Conservation (phyloP, 1,140 invertebrate species). For the Chelonus insularis region DNA sequence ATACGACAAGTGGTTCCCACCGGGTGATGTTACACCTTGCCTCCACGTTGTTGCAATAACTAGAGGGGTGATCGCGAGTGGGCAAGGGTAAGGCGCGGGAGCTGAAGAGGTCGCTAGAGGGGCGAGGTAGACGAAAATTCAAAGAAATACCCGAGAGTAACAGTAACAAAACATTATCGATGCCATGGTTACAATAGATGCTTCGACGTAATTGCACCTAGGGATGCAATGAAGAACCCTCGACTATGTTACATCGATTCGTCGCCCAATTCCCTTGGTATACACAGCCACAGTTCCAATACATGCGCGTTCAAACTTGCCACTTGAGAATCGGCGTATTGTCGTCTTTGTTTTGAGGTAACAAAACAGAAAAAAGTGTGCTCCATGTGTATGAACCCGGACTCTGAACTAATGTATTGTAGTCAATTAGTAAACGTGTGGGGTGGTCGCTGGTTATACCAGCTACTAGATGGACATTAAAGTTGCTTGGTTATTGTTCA, state of each 20-base stretch:
- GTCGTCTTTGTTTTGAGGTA: constrained; percentile 59
- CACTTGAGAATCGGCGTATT: constrained; percentile 49
- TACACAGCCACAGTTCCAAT: constrained; percentile 26
- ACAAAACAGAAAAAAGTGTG: constrained; percentile 58
- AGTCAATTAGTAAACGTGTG: constrained; percentile 52
- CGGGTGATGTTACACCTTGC: constrained; percentile 42
- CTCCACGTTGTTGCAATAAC: not conserved
- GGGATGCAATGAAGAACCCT: constrained; percentile 45
- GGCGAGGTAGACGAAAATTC: constrained; percentile 18
- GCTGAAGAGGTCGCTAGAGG: constrained; percentile 17
- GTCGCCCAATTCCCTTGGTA: constrained; percentile 45
- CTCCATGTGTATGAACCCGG: constrained; percentile 26
- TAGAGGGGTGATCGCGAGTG: constrained; percentile 4
- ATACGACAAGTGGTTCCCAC: constrained; percentile 58
- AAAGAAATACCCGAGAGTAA: constrained; percentile 42
- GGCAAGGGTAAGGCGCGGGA: constrained; percentile 4
- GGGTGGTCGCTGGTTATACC: not conserved
- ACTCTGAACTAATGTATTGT: constrained; percentile 39
- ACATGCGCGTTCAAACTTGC: constrained; percentile 25
- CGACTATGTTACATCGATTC: constrained; percentile 59
- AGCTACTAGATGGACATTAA: too few species aligned
- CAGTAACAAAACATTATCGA: constrained; percentile 57
- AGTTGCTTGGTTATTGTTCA: constrained; percentile 11
- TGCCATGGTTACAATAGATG: constrained; percentile 35
- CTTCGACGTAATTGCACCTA: constrained; percentile 53